Conservation (phyloP, 2,113 vertebrate species). For the Perca flavescens region DNA sequence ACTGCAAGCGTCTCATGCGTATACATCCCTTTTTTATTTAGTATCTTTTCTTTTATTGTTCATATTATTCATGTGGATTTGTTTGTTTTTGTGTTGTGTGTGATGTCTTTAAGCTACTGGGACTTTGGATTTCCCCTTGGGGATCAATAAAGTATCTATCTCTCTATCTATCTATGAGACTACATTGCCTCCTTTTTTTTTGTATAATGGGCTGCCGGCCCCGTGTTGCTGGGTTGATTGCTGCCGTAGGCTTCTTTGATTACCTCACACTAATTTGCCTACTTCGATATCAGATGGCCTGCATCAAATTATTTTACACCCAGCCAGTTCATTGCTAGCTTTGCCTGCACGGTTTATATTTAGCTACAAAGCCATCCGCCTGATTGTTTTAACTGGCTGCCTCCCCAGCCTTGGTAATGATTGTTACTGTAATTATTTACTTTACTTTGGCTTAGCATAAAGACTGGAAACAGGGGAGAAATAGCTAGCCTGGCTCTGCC, state of each 20-base stretch:
- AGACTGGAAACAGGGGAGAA: background rate
- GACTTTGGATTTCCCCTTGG: no score
- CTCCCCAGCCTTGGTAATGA: background rate
- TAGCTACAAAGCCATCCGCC: background rate
- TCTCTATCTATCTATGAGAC: background rate
- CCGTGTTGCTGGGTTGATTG: background rate
- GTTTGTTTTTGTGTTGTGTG: no score
- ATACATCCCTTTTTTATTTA: no score
- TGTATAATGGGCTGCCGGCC: background rate
- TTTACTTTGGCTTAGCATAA: no score
- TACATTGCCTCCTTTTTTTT: background rate
- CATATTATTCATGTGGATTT: no score
- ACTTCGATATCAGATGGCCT: background rate
- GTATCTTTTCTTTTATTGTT: no score
- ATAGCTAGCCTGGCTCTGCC: background rate
- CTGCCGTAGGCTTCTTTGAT: background rate
- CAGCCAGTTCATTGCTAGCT: background rate
- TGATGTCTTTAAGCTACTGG: no score
- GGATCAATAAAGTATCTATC: no score
- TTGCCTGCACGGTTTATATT: slow-evolving; percentile 6
- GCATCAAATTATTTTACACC: slow-evolving; percentile 20
- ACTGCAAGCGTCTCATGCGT: no score
- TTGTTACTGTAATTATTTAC: background rate
- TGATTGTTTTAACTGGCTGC: background rate
- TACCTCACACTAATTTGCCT: background rate